Conservation (phyloP, 1,140 invertebrate species). For the Papilio aristodemus region DNA sequence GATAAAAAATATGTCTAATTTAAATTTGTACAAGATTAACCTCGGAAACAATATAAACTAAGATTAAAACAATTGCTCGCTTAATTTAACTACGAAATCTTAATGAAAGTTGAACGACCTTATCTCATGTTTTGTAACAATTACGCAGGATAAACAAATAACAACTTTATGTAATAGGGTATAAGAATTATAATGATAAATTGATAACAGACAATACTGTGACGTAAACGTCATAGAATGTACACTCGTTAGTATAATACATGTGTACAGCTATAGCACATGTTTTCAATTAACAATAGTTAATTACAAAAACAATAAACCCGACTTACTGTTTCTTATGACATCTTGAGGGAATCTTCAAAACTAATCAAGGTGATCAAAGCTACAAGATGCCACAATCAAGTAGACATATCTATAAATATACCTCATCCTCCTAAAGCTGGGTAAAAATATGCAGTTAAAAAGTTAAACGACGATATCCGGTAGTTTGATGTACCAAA, state of each 20-base stretch:
- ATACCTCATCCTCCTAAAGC: too few species aligned
- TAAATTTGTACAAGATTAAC: constrained; percentile 4
- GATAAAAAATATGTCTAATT: constrained; percentile 3
- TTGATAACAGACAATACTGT: not conserved
- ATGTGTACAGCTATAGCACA: not conserved
- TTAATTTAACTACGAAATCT: not conserved
- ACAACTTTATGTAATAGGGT: not conserved
- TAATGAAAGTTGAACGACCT: constrained; percentile 11
- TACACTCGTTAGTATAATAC: not conserved
- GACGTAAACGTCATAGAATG: not conserved
- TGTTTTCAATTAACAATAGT: too few species aligned
- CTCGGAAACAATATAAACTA: constrained; percentile 1
- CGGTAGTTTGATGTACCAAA: not conserved
- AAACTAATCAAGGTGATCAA: too few species aligned
- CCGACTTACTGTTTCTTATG: too few species aligned
- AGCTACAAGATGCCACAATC: too few species aligned
- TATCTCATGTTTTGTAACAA: constrained; percentile 12
- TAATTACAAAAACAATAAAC: too few species aligned
- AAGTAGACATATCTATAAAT: too few species aligned
- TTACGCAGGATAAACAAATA: not conserved
- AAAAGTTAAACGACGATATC: too few species aligned
- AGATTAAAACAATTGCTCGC: not conserved
- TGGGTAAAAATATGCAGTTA: too few species aligned
- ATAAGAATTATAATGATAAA: constrained; percentile 6
- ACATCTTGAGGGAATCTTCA: too few species aligned